Evolutionary conservation across 1,140 invertebrate genomes (phyloP).

Genomic region (Pollicipes pollicipes): DNA sequence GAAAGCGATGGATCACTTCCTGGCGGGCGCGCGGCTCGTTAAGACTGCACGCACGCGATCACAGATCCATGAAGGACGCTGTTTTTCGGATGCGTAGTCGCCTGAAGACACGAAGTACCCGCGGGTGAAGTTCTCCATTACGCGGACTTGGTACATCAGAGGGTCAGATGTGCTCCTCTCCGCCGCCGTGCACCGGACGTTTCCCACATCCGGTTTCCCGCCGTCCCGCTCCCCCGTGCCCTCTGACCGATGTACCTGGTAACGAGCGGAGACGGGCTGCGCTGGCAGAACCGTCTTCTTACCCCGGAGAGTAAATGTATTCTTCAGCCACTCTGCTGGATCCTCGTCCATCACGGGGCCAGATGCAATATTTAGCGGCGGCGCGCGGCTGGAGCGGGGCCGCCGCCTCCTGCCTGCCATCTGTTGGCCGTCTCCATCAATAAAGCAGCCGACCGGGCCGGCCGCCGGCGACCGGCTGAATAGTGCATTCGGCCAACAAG

Average conservation of each 20-base stretch:
- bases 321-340: neutral
- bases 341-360: neutral
- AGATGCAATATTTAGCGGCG: neutral
- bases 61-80: too few species aligned
- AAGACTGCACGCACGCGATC: too few species aligned
- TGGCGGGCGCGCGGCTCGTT: too few species aligned
- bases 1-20: too few species aligned
- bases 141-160: too few species aligned
- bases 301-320: neutral
- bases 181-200: too few species aligned
- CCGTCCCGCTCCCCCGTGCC: too few species aligned
- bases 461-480: neutral
- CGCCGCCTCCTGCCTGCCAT: neutral
- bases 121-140: too few species aligned
- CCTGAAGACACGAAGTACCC: too few species aligned
- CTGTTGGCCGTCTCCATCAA: neutral
- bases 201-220: neutral
- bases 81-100: too few species aligned
- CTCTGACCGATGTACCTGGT: neutral
- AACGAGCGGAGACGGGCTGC: neutral
- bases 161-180: too few species aligned
- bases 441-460: neutral
- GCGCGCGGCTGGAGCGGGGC: neutral
- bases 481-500: neutral
- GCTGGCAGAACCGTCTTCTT: neutral